phyloP scores from a whole-genome alignment of 2,888 invertebrate genomes.

The Lymantria dispar region DNA sequence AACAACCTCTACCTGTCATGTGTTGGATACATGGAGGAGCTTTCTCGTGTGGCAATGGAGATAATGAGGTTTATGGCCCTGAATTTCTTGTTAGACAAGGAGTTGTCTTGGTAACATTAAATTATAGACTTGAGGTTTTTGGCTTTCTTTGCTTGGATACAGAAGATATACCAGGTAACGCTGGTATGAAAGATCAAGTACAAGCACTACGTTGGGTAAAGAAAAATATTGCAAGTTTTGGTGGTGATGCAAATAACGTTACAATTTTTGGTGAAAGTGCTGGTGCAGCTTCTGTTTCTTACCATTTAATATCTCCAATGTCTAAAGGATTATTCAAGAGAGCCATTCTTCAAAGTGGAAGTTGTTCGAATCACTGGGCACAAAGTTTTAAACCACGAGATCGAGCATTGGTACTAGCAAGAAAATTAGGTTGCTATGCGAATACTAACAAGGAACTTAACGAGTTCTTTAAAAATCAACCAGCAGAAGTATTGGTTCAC shows the following conservation, averaged over 20 bases:
- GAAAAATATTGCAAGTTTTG: constrained; percentile 48
- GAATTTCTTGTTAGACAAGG: constrained; percentile 41
- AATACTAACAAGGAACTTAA: constrained; percentile 36
- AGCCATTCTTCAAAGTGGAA: constrained; percentile 86
- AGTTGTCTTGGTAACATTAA: constrained; percentile 44
- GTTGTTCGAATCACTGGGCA: constrained; percentile 82
- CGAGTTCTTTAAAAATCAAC: constrained; percentile 38
- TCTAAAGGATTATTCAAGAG: constrained; percentile 53
- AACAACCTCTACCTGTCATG: constrained; percentile 45
- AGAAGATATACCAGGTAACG: constrained; percentile 47
- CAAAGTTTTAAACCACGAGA: constrained; percentile 68
- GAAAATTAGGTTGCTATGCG: constrained; percentile 40
- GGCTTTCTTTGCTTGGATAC: constrained; percentile 47
- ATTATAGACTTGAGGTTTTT: constrained; percentile 44
- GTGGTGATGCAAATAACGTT: constrained; percentile 49
- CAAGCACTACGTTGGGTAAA: constrained; percentile 48
- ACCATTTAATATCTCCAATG: constrained; percentile 55
- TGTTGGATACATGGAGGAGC: constrained; percentile 48
- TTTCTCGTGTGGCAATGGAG: constrained; percentile 38
- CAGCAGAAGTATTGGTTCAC: constrained; percentile 27
- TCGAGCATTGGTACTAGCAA: constrained; percentile 45
- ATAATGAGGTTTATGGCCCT: constrained; percentile 38
- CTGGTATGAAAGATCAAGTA: constrained; percentile 53
- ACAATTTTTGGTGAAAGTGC: constrained; percentile 58
- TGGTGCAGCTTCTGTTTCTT: constrained; percentile 41